Base-by-base conservation (phyloP, 2,888 invertebrate species). In the Lasius fuliginosus region DNA sequence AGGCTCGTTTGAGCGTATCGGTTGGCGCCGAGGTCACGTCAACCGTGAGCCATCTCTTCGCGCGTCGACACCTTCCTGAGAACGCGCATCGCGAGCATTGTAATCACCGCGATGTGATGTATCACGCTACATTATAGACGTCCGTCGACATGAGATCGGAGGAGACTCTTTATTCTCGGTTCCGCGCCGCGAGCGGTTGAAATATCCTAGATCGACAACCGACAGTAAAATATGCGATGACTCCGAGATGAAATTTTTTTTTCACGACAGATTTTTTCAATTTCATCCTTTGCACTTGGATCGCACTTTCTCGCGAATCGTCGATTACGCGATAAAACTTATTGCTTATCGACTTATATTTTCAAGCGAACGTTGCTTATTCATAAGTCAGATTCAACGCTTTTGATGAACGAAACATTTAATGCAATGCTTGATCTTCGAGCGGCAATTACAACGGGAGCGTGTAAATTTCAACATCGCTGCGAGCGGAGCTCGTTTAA, bases 1-100 rank as follows among this genome's bases (percentile, higher is more conserved):
- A 83, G 68, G 89, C 90, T 90, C 89, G 88, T 86, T 91, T 85
- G 82, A 86, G 83, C 73, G 90, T 89, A 90, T 90, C 90, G 90
- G 85, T 86, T 87, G 83, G 85, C 84, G 82, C 82, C 79, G 86
- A 82, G 90, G 91, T 91, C 90, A 90, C 75, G 83, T 85, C 84
- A 77, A 83, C 82, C 82, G 82, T 84, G 88, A 82, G 71, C 85
- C 85, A 71, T 90, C 83, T 68, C 6, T 71, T 67, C 84, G 83
- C 84, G 81, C 79, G 81, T 88, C 86, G 86, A 74, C 84, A 84
- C 85, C 90, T 87, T 71, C 84, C 74, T 85, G 84, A 79, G 83
- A 83, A 81, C 76, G 79, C 79, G 75, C 79, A 58, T 73, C 79
- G 85, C 90, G 85, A n/a, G 75, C 82, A 82, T 83, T 84, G 86